These are phyloP conservation scores for Calyptommatus sinebrachiatus DNA, from an alignment of 2,113 vertebrate genomes.

Conservation along the genomic window DNA sequence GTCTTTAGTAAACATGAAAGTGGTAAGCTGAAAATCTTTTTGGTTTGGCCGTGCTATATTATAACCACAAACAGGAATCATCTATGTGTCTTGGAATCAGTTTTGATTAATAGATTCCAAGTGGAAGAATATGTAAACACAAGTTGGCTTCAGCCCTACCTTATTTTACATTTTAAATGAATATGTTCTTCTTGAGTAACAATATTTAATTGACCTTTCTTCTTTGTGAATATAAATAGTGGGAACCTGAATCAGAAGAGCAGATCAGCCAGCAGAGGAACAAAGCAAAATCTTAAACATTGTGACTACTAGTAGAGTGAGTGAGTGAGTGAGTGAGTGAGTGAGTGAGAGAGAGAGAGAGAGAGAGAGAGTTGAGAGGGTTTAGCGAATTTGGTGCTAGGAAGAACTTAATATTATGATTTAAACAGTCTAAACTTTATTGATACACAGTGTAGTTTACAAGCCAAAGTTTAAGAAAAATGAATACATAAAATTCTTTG, in stretches of 20 bases:
- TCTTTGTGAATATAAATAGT: neutral
- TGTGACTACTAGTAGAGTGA: neutral
- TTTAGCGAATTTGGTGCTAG: neutral
- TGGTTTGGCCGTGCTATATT: conserved; percentile 25
- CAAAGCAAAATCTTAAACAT: neutral
- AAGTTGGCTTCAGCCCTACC: neutral
- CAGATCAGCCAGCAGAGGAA: neutral
- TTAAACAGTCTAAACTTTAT: neutral
- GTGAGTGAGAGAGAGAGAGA: too few relatives aligned
- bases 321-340: too few relatives aligned
- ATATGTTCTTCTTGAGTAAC: neutral
- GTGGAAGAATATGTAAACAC: neutral
- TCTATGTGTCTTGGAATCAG: neutral
- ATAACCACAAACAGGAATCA: neutral
- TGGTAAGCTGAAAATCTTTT: conserved; percentile 30
- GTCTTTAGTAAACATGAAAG: conserved; percentile 41
- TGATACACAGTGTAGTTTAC: neutral
- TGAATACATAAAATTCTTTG: neutral
- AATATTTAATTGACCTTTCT: neutral
- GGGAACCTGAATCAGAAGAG: neutral
- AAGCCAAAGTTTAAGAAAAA: neutral
- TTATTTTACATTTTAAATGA: neutral
- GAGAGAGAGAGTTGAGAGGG: too few relatives aligned
- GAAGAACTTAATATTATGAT: neutral
- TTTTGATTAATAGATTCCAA: neutral